Conservation (phyloP, 2,888 invertebrate species). For the Drosophila borealis region DNA sequence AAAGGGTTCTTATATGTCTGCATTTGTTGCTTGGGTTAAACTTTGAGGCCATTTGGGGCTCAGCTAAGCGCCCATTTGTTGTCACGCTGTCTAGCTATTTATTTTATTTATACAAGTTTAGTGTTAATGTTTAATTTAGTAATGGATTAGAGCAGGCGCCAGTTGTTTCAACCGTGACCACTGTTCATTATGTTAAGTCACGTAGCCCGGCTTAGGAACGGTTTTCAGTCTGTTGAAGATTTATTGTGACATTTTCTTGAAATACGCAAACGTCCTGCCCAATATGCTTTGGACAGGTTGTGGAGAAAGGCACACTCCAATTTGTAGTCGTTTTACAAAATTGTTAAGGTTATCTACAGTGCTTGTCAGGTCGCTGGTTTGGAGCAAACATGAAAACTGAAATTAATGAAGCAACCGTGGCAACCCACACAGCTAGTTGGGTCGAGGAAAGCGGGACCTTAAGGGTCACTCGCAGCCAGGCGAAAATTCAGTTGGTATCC, state of each 20-base stretch:
- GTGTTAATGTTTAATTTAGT: conserved; percentile 83
- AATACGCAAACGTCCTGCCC: conserved; percentile 40
- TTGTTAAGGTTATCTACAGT: conserved; percentile 7
- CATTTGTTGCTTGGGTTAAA: conserved; percentile 11
- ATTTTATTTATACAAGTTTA: conserved; percentile 78
- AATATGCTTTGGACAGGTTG: conserved; percentile 33
- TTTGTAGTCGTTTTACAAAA: conserved; percentile 8
- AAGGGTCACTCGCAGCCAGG: conserved; percentile 5
- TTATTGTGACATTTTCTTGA: conserved; percentile 74
- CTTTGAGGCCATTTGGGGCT: conserved; percentile 28
- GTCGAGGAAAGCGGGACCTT: background rate
- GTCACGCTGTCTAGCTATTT: conserved; percentile 78
- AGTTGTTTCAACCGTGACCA: conserved; percentile 26
- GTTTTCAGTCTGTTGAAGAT: conserved; percentile 58
- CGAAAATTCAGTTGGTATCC: conserved; percentile 32
- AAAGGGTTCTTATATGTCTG: conserved; percentile 67
- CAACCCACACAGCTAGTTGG: conserved; percentile 7
- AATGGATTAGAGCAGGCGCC: conserved; percentile 79
- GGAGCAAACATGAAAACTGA: conserved; percentile 46
- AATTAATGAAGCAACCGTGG: conserved; percentile 69
- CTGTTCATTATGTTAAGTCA: conserved; percentile 78
- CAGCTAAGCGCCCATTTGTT: conserved; percentile 61
- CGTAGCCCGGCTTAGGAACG: conserved; percentile 49
- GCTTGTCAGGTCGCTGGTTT: conserved; percentile 1
- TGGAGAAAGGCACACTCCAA: conserved; percentile 13